These are phyloP conservation scores for Malurus cyaneus DNA, from an alignment of 2,113 vertebrate genomes.

Conservation along the genomic window DNA sequence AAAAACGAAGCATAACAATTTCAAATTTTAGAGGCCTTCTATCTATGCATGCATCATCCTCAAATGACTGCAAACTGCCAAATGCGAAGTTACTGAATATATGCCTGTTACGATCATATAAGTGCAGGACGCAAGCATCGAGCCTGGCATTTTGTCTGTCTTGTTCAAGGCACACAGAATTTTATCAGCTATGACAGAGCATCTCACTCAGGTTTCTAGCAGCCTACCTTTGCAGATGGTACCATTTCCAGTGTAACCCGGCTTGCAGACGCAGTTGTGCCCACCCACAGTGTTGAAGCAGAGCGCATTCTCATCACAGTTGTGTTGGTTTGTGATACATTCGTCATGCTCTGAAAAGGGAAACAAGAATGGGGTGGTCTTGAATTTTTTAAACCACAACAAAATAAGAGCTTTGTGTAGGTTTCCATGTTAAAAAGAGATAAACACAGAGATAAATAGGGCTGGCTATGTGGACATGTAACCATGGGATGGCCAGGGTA, in stretches of 20 bases:
- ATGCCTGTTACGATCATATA: neutral
- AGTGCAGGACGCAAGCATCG: neutral
- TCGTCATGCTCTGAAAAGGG: constrained; percentile 90
- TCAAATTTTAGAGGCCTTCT: neutral
- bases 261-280: constrained; percentile 96
- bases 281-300: constrained; percentile 97
- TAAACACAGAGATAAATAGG: neutral
- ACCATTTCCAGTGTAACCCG: constrained; percentile 92
- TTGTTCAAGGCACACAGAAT: neutral
- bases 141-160: neutral
- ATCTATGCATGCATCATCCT: neutral
- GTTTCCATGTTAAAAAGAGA: neutral
- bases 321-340: constrained; percentile 91
- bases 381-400: neutral
- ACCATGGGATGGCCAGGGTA: neutral
- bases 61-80: neutral
- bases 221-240: constrained; percentile 91
- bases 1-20: neutral
- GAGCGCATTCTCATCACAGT: constrained; percentile 92
- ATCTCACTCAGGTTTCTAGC: neutral
- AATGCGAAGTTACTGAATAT: neutral
- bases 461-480: neutral
- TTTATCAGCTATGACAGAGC: neutral
- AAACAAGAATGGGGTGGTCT: neutral
- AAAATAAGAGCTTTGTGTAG: neutral